Evolutionary conservation across 1,140 invertebrate species (phyloP).

Genomic region (Halesus radiatus): DNA sequence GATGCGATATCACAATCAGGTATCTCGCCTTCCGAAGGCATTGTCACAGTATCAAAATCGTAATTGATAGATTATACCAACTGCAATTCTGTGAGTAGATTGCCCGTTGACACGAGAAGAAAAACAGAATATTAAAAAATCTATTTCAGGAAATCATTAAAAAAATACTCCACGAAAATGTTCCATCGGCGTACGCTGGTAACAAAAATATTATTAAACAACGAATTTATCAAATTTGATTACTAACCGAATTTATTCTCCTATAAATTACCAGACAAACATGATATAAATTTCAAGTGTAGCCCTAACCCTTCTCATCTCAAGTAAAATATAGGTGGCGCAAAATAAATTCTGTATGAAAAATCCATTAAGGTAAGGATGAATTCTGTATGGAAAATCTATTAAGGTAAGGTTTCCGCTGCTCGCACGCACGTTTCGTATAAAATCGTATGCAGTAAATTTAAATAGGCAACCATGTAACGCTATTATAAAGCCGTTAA

Average conservation of each 20-base stretch:
- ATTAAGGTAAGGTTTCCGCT: not conserved
- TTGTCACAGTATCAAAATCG: too few relatives aligned
- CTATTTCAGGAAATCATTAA: too few relatives aligned
- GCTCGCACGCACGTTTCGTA: constrained; percentile 2
- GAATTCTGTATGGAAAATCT: constrained; percentile 11
- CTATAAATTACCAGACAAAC: not conserved
- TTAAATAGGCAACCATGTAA: not conserved
- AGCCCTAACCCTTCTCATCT: constrained; percentile 5
- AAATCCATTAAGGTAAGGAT: not conserved
- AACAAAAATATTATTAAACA: too few relatives aligned
- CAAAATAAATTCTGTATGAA: constrained; percentile 9
- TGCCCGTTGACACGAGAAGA: too few relatives aligned
- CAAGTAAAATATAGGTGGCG: not conserved
- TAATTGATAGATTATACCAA: too few relatives aligned
- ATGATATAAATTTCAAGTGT: not conserved
- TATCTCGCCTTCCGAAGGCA: too few relatives aligned
- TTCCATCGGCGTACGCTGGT: too few relatives aligned
- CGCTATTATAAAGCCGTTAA: constrained; percentile 23
- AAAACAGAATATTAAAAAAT: too few relatives aligned
- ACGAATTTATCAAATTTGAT: constrained; percentile 3
- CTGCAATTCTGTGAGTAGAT: too few relatives aligned
- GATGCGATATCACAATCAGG: too few relatives aligned
- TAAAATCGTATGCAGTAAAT: constrained; percentile 20
- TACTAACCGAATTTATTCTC: not conserved
- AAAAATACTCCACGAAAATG: too few relatives aligned